phyloP scores from a whole-genome alignment of 2,888 invertebrate genomes.

The Rhagonycha lutea region DNA sequence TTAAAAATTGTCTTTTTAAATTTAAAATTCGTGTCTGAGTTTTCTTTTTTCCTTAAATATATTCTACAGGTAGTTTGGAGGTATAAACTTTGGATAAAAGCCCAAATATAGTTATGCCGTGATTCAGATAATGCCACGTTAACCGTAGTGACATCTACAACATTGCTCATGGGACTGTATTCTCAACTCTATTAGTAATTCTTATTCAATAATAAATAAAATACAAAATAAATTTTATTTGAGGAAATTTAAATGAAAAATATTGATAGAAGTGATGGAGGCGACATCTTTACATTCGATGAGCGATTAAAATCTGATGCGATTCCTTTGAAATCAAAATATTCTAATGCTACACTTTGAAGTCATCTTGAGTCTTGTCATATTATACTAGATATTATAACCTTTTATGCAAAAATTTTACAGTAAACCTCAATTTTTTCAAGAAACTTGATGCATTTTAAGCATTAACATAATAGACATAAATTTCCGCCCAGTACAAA shows the following conservation, averaged over 20 bases:
- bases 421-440: neutral
- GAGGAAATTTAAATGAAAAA: neutral
- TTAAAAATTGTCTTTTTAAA: neutral
- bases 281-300: neutral
- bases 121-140: too few relatives aligned
- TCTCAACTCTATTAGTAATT: too few relatives aligned
- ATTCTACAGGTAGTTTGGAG: too few relatives aligned
- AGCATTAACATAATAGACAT: neutral
- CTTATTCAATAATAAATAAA: too few relatives aligned
- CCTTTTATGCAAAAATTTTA: neutral
- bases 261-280: neutral
- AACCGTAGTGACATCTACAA: neutral
- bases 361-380: neutral
- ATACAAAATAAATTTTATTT: too few relatives aligned
- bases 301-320: neutral
- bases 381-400: neutral
- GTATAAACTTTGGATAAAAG: too few relatives aligned
- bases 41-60: too few relatives aligned
- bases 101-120: too few relatives aligned
- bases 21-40: neutral
- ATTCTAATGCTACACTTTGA: neutral
- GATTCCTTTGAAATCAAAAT: neutral
- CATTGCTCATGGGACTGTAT: too few relatives aligned
- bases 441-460: neutral
- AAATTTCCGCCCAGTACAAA: neutral